Percentiles rank a stretch among this genome's conserved stretches.
Conservation (phyloP, 92 coral and sea anemone genomes). For the Porites cylindrica region DNA sequence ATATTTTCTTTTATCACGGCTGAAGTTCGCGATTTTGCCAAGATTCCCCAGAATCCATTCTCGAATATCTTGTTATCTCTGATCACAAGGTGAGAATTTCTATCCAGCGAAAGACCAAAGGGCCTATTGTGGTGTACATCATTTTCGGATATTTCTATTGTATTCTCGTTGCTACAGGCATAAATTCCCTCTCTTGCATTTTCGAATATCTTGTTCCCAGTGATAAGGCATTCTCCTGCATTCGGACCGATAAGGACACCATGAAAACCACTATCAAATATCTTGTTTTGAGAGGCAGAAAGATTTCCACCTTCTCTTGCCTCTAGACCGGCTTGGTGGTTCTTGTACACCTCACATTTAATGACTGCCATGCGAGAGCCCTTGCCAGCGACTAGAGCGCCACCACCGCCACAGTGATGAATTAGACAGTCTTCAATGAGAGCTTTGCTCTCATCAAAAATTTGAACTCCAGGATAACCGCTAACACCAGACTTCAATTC, state of each 20-base stretch:
- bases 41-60: slow-evolving; percentile 67
- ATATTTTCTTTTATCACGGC: slow-evolving; percentile 42
- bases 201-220: slow-evolving; percentile 67
- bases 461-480: slow-evolving; percentile 56
- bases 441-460: slow-evolving; percentile 37
- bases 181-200: slow-evolving; percentile 68
- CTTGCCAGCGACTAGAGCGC: slow-evolving; percentile 52
- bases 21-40: slow-evolving; percentile 39
- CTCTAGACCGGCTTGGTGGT: slow-evolving; percentile 74
- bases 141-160: slow-evolving; percentile 7
- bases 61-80: slow-evolving; percentile 62
- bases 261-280: slow-evolving; percentile 60
- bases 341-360: slow-evolving; percentile 66
- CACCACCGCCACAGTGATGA: slow-evolving; percentile 68
- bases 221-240: slow-evolving; percentile 55
- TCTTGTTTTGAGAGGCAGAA: slow-evolving; percentile 54
- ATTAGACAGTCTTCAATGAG: slow-evolving; percentile 67
- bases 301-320: slow-evolving; percentile 72
- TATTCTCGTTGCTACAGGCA: not conserved
- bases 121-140: slow-evolving; percentile 45
- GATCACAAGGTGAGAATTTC: not conserved
- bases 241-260: slow-evolving; percentile 65
- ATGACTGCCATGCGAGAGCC: slow-evolving; percentile 42
- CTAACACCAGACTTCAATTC: slow-evolving; percentile 27
- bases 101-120: slow-evolving; percentile 30